phyloP scores from a whole-genome alignment of 2,888 invertebrate species.

The Caenorhabditis zanzibari region DNA sequence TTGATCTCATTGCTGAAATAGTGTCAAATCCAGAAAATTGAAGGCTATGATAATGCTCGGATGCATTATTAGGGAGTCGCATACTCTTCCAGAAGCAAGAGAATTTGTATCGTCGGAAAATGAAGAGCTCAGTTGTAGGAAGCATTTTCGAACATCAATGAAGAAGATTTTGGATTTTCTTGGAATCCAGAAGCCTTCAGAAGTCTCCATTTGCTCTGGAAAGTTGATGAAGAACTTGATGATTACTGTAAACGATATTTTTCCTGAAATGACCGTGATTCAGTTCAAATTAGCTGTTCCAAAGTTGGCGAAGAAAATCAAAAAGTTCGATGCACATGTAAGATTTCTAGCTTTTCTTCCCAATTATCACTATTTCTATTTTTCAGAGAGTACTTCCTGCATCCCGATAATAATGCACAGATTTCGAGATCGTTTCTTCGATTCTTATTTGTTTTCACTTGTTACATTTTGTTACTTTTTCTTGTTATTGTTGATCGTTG shows the following conservation, averaged over 20 bases:
- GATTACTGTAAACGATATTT: neutral
- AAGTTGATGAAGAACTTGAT: neutral
- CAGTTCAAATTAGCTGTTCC: neutral
- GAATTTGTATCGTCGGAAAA: neutral
- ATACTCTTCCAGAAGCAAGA: too few species aligned
- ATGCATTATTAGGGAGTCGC: neutral
- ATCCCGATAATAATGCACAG: too few species aligned
- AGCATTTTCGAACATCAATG: neutral
- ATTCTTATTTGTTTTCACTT: too few species aligned
- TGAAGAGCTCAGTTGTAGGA: too few species aligned
- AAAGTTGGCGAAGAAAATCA: neutral
- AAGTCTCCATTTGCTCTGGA: neutral
- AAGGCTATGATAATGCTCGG: neutral
- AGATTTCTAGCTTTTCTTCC: too few species aligned
- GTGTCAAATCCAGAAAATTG: neutral
- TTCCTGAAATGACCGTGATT: neutral
- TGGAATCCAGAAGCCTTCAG: too few species aligned
- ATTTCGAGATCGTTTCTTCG: too few species aligned
- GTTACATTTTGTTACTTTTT: too few species aligned
- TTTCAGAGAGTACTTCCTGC: too few species aligned
- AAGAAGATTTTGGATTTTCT: neutral
- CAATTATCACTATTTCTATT: too few species aligned
- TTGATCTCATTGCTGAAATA: too few species aligned
- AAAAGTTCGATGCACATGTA: neutral
- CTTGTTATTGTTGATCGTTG: too few species aligned